Conservation (phyloP, 2,797 vertebrate species). For the Sphenopsis melanotis region DNA sequence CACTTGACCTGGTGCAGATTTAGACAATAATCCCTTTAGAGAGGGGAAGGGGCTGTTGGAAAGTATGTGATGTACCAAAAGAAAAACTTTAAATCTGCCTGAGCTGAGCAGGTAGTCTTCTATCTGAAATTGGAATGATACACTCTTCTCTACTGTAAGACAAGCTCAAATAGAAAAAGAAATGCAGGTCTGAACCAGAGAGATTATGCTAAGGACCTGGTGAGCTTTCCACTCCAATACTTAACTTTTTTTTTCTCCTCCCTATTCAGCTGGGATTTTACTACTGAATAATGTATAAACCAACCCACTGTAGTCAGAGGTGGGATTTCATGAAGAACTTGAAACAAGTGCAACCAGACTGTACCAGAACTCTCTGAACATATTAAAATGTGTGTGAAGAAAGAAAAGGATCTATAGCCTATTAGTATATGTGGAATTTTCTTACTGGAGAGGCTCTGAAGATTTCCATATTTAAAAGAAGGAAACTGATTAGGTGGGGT, state of each 20-base stretch:
- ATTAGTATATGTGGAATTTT: not conserved
- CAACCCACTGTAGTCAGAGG: conserved; percentile 57
- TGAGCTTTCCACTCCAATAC: conserved; percentile 56
- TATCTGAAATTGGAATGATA: conserved; percentile 48
- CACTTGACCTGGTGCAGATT: conserved; percentile 67
- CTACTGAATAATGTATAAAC: conserved; percentile 68
- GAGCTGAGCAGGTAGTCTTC: conserved; percentile 47
- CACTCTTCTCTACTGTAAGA: conserved; percentile 32
- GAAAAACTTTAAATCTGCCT: conserved; percentile 56
- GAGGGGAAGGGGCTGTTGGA: conserved; percentile 39
- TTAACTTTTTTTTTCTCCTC: conserved; percentile 4
- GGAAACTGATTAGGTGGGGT: not conserved
- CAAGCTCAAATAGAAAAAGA: conserved; percentile 56
- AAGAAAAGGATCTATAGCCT: not conserved
- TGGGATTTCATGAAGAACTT: conserved; percentile 53
- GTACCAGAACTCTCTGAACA: conserved; percentile 41
- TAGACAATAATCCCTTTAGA: conserved; percentile 65
- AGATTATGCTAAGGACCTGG: conserved; percentile 67
- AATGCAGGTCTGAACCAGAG: conserved; percentile 52
- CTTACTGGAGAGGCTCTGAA: not conserved
- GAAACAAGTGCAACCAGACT: conserved; percentile 43
- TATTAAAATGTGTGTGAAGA: conserved; percentile 3
- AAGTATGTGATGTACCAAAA: conserved; percentile 42
- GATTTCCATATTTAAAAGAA: not conserved
- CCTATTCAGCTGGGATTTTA: conserved; percentile 59